phyloP scores from a whole-genome alignment of 2,888 invertebrate genomes.

The Ochlodes sylvanus region DNA sequence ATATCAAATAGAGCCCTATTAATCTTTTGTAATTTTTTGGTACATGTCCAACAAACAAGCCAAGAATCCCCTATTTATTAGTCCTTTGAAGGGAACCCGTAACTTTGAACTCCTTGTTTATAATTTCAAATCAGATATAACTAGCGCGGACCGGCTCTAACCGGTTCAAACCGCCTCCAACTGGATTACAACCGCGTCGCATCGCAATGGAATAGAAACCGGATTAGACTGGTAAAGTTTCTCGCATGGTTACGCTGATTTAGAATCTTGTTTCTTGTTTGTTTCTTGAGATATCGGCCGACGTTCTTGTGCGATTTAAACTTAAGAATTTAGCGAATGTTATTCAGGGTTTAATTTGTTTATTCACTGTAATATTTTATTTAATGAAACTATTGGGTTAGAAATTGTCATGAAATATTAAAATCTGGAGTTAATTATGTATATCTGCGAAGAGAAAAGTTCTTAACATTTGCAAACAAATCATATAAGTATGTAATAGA shows the following conservation, averaged over 20 bases:
- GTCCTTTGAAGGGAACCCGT: conserved; percentile 34
- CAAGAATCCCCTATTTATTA: conserved; percentile 46
- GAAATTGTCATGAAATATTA: no score
- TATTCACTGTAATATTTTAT: not conserved
- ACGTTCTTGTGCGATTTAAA: conserved; percentile 48
- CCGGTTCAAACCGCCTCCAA: conserved; percentile 62
- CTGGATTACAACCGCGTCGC: conserved; percentile 65
- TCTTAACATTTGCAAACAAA: no score
- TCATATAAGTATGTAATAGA: no score
- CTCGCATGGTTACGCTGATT: conserved; percentile 79
- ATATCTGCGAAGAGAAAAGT: no score
- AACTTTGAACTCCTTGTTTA: conserved; percentile 62
- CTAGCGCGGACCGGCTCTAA: conserved; percentile 55
- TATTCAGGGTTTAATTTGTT: conserved; percentile 55
- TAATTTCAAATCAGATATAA: conserved; percentile 74
- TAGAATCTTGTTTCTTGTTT: conserved; percentile 74
- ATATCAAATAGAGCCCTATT: no score
- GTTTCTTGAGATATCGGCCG: conserved; percentile 67
- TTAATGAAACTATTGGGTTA: no score
- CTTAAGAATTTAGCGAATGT: conserved; percentile 58
- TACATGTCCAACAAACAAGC: conserved; percentile 21
- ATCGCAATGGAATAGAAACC: conserved; percentile 66
- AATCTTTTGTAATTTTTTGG: no score
- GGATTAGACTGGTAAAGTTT: conserved; percentile 76
- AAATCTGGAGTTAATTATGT: no score